Evolutionary conservation across 2,113 vertebrate genomes (phyloP), one percentile per base, ranked within the genome.

Genomic region (Grus americana): DNA sequence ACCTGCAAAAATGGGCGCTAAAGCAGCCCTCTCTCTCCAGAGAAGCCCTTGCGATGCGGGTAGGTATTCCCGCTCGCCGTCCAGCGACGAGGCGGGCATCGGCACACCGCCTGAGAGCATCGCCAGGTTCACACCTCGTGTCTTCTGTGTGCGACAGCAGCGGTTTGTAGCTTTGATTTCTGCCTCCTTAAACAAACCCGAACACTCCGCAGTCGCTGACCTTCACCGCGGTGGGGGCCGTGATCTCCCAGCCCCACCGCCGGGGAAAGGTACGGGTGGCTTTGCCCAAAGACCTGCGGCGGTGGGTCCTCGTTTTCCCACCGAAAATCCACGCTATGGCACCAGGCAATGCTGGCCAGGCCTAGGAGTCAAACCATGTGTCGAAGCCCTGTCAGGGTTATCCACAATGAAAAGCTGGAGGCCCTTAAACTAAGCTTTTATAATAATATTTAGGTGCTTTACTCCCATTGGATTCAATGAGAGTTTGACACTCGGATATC

Each of bases 141-240:
- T 9, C 5, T 18, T 21, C 72, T 1, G 12, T 54, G 27, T 24
- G 50, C 26, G 26, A 52, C 50, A 13, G 50, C 50, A 26, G 7
- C 50, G 26, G 50, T 1, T 29, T 5, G 1, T 2, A 0, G 1
- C 32, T 1, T 57, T 3, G 20, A 8, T 1, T 34, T 10, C 63
- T 34, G 46, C 27, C 68, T 4, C 59, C 54, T 42, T 2, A 1
- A n/a, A 1, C 12, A 1, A 42, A 54, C 9, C 91, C 0, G 22
- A 12, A 71, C 49, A 0, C 54, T 1, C 71, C 1, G 67, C 55
- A 1, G 1, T 1, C 67, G 1, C 72, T 12, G 26, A 11, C 24
- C 68, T 8, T 10, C 12, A 2, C 58, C 20, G 5, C 2, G 13
- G 3, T 1, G 55, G 27, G 6, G 26, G 2, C 21, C 2, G 4